Conservation (phyloP, 2,797 vertebrate genomes). For the Coccyzus lansbergi region DNA sequence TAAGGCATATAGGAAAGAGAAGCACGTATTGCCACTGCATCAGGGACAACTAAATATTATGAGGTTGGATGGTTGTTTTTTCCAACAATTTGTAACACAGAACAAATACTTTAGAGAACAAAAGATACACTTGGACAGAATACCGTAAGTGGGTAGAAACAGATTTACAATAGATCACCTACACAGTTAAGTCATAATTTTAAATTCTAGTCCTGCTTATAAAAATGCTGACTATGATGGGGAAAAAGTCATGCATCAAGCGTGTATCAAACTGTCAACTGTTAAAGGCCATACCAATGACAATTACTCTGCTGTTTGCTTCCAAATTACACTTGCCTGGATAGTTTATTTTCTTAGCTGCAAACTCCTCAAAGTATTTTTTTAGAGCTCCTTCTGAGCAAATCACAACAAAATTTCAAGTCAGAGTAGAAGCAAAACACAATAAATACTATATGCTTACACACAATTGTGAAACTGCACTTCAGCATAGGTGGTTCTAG, state of each 20-base stretch:
- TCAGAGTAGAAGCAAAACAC: not conserved
- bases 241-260: slow-evolving; percentile 41
- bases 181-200: slow-evolving; percentile 37
- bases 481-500: not conserved
- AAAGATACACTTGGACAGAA: not conserved
- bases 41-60: not conserved
- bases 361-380: not conserved
- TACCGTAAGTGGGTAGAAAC: not conserved
- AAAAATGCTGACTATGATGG: slow-evolving; percentile 35
- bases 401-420: not conserved
- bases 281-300: slow-evolving; percentile 53
- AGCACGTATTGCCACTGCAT: not conserved
- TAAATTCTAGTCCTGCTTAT: slow-evolving; percentile 32
- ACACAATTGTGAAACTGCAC: not conserved
- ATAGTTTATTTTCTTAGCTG: not conserved
- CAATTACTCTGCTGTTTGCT: slow-evolving; percentile 40
- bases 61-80: not conserved
- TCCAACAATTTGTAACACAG: slow-evolving; percentile 12
- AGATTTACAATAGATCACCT: slow-evolving; percentile 35
- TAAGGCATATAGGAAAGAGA: not conserved
- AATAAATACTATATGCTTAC: not conserved
- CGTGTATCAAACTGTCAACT: slow-evolving; percentile 13
- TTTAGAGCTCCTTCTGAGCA: not conserved
- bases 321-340: not conserved
- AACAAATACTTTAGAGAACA: slow-evolving; percentile 34